Evolutionary conservation across 2,797 vertebrate species (phyloP).

Genomic region (Streptopelia turtur): DNA sequence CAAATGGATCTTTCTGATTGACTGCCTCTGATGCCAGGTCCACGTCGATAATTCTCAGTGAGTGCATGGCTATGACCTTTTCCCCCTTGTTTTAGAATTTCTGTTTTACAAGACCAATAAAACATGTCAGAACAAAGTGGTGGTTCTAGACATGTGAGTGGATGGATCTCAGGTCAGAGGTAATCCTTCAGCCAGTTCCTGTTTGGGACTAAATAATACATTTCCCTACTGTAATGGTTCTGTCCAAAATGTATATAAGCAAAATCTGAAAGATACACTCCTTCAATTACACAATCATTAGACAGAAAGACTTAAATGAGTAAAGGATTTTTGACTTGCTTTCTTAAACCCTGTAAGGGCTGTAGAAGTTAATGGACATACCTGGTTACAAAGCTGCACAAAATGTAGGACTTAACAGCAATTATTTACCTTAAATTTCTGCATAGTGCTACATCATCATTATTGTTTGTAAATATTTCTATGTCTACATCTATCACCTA

Average conservation of each 20-base stretch:
- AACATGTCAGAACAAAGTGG: conserved; percentile 10
- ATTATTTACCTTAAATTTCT: background rate
- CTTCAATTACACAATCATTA: background rate
- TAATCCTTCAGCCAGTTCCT: conserved; percentile 4
- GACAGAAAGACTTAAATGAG: background rate
- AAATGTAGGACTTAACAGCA: background rate
- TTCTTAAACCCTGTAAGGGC: background rate
- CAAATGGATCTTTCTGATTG: conserved; percentile 51
- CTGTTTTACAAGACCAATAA: conserved; percentile 50
- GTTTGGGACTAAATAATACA: background rate
- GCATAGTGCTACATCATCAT: background rate
- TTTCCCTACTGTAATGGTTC: conserved; percentile 3
- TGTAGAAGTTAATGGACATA: background rate
- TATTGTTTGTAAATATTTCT: background rate
- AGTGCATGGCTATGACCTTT: conserved; percentile 60
- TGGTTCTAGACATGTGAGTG: background rate
- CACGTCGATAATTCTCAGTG: conserved; percentile 17
- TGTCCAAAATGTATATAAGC: background rate
- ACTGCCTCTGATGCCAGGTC: conserved; percentile 32
- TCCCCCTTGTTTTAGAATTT: conserved; percentile 58
- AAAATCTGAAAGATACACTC: background rate
- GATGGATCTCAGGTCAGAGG: conserved; percentile 4
- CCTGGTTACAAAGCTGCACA: background rate
- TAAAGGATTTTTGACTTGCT: background rate
- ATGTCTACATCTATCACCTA: background rate